Base-by-base conservation (phyloP, 2,113 vertebrate genomes). In the Pleuronectes platessa region DNA sequence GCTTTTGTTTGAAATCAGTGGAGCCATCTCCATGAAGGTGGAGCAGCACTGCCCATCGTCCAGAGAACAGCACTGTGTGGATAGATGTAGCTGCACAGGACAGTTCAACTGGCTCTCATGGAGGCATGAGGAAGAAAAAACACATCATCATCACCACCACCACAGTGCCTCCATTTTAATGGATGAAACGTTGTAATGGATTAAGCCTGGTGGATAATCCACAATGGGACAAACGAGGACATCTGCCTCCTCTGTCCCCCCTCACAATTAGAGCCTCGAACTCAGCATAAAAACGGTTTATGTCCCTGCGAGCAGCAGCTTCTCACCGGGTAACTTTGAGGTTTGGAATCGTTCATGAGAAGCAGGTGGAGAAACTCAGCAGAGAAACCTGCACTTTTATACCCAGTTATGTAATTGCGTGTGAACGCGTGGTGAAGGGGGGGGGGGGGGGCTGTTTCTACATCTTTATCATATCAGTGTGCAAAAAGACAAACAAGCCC, bases 1-100 rank as follows among this genome's bases (percentile, higher is more conserved):
- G 64, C 83, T 85, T 85, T 82, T 87, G 88, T 91, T 82, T 90
- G 61, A 90, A 92, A 90, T 81, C 88, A 86, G 69, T 76, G 83
- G 40, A 85, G 79, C 77, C 82, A 73, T 84, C 87, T 78, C 67
- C 24, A 47, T 71, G 62, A 69, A 83, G 74, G 79, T 55, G 73
- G n/a, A 74, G 54, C 68, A 81, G 45, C 71, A 63, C 20, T 68
- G 75, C 63, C 31, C 64, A 23, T n/a, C 55, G 75, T 58, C 56
- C 84, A 81, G 21, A 75, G 37, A 37, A 42, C 74, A 81, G 53
- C 83, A 78, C 17, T 23, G 70, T 63, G 65, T 51, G 37, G 67
- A 60, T 63, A 51, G 2, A 27, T 21, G 18, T 62, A 23, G 68
- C 42, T 55, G 21, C 14, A 9, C 18, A 27, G 15, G 23, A 62